Percentiles rank a stretch among this genome's conserved stretches.
Evolutionary conservation across 2,888 invertebrate species (phyloP).

Genomic region (Tenthredo livida): DNA sequence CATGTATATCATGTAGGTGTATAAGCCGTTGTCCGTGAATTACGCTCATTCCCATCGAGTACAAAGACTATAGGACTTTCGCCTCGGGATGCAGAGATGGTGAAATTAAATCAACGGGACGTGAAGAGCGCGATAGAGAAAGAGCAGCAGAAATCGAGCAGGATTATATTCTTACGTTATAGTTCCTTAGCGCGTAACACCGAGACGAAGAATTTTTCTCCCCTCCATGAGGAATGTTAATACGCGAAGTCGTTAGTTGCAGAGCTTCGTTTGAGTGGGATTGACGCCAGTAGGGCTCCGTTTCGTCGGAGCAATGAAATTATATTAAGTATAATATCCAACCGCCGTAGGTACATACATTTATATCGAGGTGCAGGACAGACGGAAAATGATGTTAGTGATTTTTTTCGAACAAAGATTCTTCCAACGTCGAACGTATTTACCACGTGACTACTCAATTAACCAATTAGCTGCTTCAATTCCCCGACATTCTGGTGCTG

Average conservation of each 20-base stretch:
- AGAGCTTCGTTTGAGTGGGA: no score
- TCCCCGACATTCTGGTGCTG: slow-evolving; percentile 11
- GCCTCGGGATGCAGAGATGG: not conserved
- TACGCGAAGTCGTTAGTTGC: not conserved
- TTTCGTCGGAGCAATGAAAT: not conserved
- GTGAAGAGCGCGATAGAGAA: not conserved
- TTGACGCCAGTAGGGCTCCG: no score
- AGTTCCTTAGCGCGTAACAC: not conserved
- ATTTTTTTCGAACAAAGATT: not conserved
- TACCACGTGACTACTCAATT: slow-evolving; percentile 43
- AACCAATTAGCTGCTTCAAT: slow-evolving; percentile 38
- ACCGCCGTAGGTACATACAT: not conserved
- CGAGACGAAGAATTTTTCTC: not conserved
- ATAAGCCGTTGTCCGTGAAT: not conserved
- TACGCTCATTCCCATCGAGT: not conserved
- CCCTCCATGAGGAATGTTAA: no score
- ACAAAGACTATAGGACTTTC: not conserved
- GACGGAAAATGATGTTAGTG: not conserved
- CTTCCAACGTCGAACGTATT: slow-evolving; percentile 8
- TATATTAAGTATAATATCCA: not conserved
- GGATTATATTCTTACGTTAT: not conserved
- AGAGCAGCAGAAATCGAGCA: not conserved
- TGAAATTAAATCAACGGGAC: not conserved
- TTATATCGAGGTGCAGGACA: not conserved
- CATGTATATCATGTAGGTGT: not conserved